Evolutionary conservation across 2,797 vertebrate species (phyloP), one percentile per base, ranked within the genome.

Genomic region (Aldrovandia affinis): DNA sequence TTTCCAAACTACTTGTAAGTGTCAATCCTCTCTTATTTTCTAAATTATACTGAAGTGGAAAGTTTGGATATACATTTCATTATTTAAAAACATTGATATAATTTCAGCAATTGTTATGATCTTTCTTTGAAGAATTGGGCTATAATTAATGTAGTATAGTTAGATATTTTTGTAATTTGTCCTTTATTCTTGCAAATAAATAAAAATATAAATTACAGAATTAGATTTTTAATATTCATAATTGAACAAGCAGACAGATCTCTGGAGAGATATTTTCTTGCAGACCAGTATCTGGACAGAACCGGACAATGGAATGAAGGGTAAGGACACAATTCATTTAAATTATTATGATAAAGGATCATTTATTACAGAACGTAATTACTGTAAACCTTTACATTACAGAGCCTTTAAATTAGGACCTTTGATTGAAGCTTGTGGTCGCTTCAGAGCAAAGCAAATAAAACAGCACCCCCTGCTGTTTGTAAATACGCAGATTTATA

Each of bases 281-380:
- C 79, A 81, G 59, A 39, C 65, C 68, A 83, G 86, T 82, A 85
- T 78, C 75, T 87, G 90, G 89, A 89, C 82, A 81, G 81, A 78
- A 82, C 79, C 86, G 88, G 88, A 86, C 70, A 47, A 89, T 86
- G 83, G 88, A 92, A 73, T 42, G 18, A 73, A 83, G 93, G 94
- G 94, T 95, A 91, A 94, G 93, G 82, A 47, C 22, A 44, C 44
- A 82, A 78, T 65, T 52, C 52, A 33, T 68, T 61, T 39, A 42
- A 20, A 73, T 42, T 39, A 73, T 73, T 73, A 73, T 73, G 36
- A 39, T 39, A 20, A 39, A 65, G n/a, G 8, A 65, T 65, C 30
- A n/a, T 65, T 79, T 79, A 79, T 65, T 84, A 65, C 33, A 1
- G 20, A 70, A 7, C 5, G 33, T 55, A 25, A 61, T 81, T 25